Conservation (phyloP, 2,888 invertebrate species). For the Drosophila incognita region DNA sequence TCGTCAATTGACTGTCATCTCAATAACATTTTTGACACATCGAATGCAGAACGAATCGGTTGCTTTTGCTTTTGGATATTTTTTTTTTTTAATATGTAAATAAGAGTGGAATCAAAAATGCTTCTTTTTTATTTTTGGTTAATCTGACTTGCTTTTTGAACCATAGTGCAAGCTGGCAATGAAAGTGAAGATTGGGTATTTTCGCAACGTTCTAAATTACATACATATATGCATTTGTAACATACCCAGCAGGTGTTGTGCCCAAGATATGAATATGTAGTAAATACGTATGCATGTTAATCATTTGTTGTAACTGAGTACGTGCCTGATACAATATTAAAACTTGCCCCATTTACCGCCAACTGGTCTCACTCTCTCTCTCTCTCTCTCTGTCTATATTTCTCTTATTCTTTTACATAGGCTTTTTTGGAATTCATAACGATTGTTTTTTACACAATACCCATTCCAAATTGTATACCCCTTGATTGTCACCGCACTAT, state of each 20-base stretch:
- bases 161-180: slow-evolving; percentile 8
- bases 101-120: not conserved
- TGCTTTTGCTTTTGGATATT: not conserved
- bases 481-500: slow-evolving; percentile 14
- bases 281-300: not conserved
- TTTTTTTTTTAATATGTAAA: not conserved
- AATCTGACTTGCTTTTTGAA: not conserved
- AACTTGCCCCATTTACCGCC: not conserved
- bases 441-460: slow-evolving; percentile 24
- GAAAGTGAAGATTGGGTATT: not conserved
- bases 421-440: not conserved
- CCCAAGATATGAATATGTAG: not conserved
- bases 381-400: not conserved
- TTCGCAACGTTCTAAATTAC: slow-evolving; percentile 1
- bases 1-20: slow-evolving; percentile 17
- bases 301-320: not conserved
- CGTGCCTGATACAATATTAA: slow-evolving; percentile 26
- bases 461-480: not conserved
- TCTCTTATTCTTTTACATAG: slow-evolving; percentile 2
- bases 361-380: not conserved
- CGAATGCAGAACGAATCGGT: slow-evolving; percentile 1
- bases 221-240: not conserved
- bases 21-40: slow-evolving; percentile 25
- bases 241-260: not conserved
- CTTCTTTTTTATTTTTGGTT: not conserved